Conservation (phyloP, 1,140 invertebrate genomes). For the Chironomus striatipennis region DNA sequence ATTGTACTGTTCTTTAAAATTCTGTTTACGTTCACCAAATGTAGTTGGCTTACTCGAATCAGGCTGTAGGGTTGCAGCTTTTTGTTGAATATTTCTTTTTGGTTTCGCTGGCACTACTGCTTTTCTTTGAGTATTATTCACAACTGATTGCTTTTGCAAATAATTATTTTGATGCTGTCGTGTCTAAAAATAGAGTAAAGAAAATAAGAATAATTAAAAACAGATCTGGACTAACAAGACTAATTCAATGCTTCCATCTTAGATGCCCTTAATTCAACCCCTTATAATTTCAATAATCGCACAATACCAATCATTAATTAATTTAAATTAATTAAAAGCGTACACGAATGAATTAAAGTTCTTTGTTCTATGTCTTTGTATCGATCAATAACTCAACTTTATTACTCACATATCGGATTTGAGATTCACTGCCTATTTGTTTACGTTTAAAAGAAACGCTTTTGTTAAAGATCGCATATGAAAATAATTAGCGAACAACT, state of each 20-base stretch:
- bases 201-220: background rate
- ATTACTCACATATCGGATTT: background rate
- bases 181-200: background rate
- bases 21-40: background rate
- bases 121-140: background rate
- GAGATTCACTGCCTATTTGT: background rate
- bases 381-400: no score
- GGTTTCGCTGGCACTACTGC: background rate
- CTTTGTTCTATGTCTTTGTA: background rate
- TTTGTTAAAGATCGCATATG: background rate
- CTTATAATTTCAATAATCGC: no score
- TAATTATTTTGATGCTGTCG: background rate
- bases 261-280: no score
- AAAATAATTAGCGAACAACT: conserved; percentile 8
- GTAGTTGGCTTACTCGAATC: background rate
- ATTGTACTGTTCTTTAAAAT: background rate
- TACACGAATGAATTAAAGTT: background rate
- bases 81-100: background rate
- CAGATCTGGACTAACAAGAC: background rate
- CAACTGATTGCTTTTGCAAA: background rate
- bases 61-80: background rate
- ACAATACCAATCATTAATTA: background rate
- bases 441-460: background rate
- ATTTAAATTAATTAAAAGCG: background rate
- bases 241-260: no score